Evolutionary conservation across 2,797 vertebrate genomes (phyloP), one percentile per base, ranked within the genome.

Genomic region (Parotocinclus haroldoi): DNA sequence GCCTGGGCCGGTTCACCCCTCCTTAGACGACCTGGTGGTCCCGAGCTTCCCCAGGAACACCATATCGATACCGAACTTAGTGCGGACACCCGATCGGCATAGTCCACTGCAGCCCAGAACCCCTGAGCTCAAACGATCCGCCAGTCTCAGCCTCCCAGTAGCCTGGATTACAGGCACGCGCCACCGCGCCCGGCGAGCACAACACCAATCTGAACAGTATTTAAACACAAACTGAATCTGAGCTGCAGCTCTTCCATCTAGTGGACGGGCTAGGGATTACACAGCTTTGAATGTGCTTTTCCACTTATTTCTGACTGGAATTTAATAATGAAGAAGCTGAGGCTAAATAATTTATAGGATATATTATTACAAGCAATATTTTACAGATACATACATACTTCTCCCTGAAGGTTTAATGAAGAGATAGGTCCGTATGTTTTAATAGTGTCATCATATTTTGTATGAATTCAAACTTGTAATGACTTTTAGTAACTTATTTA

Each of bases 31-130:
- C 45, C 52, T 52, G 44, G 17, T 54, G 4, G 56, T 11, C 63
- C 56, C 66, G 57, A 52, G 71, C 71, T 78, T 68, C 72, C 72
- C 58, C 66, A 62, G 72, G 57, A 73, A 27, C 72, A 75, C 69
- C 72, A 77, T 77, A 79, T 79, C 78, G 53, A 77, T 75, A 68
- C 71, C 59, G 75, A 74, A 63, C 75, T 76, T 76, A 79, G 75
- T 39, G 68, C 18, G 65, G 73, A 76, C 76, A 72, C 76, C 78
- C 58, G 78, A 61, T 76, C 75, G 58, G 7, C 78, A 77, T 58
- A 76, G 77, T 66, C 63, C 67, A 45, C 56, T 54, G 19, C 62
- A 65, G 62, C 36, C 69, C 56, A 71, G 55, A 71, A 65, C 55
- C 69, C 69, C 69, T 71, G 55, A 71, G 19, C 61, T 65, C 62